Evolutionary conservation across 2,888 invertebrate genomes (phyloP).

Genomic region (Itoplectis maculator): DNA sequence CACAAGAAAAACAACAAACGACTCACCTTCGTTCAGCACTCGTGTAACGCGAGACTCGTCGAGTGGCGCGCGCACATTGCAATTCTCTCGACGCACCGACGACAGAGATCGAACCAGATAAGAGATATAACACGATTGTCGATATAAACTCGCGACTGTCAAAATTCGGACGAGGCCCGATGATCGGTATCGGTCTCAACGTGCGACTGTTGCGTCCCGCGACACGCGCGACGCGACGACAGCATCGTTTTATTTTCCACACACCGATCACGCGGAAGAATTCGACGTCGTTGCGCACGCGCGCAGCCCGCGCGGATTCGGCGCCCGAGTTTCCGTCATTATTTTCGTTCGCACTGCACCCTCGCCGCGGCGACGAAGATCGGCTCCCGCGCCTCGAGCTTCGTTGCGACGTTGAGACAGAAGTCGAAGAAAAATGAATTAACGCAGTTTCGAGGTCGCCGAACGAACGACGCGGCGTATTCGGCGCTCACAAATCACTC

Average conservation of each 20-base stretch:
- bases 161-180: conserved; percentile 22
- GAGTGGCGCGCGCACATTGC: neutral
- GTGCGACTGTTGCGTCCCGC: conserved; percentile 25
- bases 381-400: neutral
- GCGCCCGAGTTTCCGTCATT: conserved; percentile 38
- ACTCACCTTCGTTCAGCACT: conserved; percentile 21
- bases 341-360: conserved; percentile 9
- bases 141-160: conserved; percentile 30
- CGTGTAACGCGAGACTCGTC: neutral
- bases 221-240: conserved; percentile 38
- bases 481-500: conserved; percentile 59
- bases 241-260: conserved; percentile 49
- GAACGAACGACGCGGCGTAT: conserved; percentile 47
- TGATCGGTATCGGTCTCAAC: too few relatives aligned
- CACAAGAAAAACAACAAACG: neutral
- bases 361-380: too few relatives aligned
- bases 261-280: conserved; percentile 14
- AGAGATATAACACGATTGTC: neutral
- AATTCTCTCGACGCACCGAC: neutral
- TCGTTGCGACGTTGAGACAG: neutral
- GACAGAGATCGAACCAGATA: neutral
- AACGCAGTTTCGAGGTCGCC: conserved; percentile 48
- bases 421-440: conserved; percentile 16
- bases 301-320: conserved; percentile 21
- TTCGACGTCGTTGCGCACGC: conserved; percentile 23